Conservation (phyloP, 2,888 invertebrate genomes). For the Dasysyrphus albostriatus region DNA sequence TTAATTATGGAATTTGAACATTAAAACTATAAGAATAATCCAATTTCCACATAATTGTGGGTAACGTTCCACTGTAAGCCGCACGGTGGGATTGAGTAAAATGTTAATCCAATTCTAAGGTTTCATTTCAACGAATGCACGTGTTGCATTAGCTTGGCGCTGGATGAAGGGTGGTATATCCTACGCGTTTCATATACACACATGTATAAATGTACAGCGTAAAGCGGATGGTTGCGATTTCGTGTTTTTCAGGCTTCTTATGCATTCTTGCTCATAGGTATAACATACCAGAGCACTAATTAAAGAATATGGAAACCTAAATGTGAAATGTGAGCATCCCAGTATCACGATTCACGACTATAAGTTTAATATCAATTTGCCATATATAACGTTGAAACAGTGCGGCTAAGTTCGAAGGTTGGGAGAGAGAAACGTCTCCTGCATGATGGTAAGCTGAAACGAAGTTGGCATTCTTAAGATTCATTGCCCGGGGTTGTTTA, state of each 20-base stretch:
- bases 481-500: slow-evolving; percentile 59
- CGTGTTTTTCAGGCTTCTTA: slow-evolving; percentile 4
- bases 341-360: neutral
- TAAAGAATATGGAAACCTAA: slow-evolving; percentile 70
- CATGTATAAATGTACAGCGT: neutral
- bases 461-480: slow-evolving; percentile 69
- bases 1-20: too few relatives aligned
- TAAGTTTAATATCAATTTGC: slow-evolving; percentile 57
- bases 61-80: neutral
- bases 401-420: neutral
- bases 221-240: slow-evolving; percentile 24
- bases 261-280: slow-evolving; percentile 38
- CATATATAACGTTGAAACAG: neutral
- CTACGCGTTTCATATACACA: slow-evolving; percentile 5
- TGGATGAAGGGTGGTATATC: slow-evolving; percentile 1
- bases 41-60: neutral
- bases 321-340: slow-evolving; percentile 57
- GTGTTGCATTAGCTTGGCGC: slow-evolving; percentile 59
- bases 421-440: neutral
- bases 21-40: neutral
- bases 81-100: slow-evolving; percentile 15
- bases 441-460: slow-evolving; percentile 27
- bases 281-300: slow-evolving; percentile 57
- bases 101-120: slow-evolving; percentile 61
- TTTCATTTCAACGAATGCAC: slow-evolving; percentile 62